These are phyloP conservation scores for Mirza zaza DNA, from an alignment of 2,113 vertebrate species.

Conservation along the genomic window DNA sequence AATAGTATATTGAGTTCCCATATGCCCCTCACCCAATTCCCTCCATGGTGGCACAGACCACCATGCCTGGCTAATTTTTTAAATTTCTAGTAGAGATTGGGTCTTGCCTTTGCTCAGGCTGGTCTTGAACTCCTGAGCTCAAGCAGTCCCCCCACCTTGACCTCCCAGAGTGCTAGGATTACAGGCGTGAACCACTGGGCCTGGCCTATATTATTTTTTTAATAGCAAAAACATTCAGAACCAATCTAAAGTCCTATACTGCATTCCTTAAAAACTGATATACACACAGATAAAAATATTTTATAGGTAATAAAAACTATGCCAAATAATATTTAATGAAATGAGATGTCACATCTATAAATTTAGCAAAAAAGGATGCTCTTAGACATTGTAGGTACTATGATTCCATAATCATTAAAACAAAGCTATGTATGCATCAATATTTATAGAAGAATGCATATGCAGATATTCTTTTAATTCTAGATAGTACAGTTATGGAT, in stretches of 20 bases:
- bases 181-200: no score
- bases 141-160: no score
- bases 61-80: no score
- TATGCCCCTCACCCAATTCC: neutral
- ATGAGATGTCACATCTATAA: neutral
- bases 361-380: neutral
- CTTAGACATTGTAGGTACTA: neutral
- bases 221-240: constrained; percentile 24
- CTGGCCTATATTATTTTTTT: constrained; percentile 39
- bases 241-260: neutral
- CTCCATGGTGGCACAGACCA: neutral
- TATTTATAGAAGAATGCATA: constrained; percentile 41
- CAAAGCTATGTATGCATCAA: neutral
- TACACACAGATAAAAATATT: neutral
- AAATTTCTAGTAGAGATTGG: no score
- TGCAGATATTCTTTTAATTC: constrained; percentile 17
- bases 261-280: neutral
- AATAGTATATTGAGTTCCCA: neutral
- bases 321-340: constrained; percentile 22
- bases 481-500: neutral
- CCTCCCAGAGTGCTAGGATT: no score
- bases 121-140: no score
- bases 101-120: no score
- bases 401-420: constrained; percentile 39
- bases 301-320: neutral